phyloP scores from a whole-genome alignment of 2,113 vertebrate genomes.

The Microtus pennsylvanicus region DNA sequence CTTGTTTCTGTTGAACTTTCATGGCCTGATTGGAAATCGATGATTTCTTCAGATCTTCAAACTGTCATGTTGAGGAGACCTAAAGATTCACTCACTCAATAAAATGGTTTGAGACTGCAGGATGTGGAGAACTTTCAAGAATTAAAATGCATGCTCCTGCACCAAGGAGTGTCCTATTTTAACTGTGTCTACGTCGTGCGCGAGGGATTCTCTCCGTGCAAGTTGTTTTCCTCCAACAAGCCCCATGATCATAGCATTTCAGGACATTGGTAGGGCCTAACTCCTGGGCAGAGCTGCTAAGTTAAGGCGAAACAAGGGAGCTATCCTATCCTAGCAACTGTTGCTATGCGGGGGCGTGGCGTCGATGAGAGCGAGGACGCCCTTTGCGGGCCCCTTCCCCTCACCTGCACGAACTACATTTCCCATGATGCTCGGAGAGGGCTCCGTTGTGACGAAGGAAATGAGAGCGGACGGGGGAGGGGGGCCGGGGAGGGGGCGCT shows the following conservation, averaged over 20 bases:
- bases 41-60: constrained; percentile 73
- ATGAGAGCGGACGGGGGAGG: not conserved
- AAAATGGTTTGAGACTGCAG: constrained; percentile 63
- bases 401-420: constrained; percentile 66
- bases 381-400: not conserved
- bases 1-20: constrained; percentile 75
- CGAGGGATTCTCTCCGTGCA: constrained; percentile 54
- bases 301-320: not conserved
- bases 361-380: not conserved
- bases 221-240: constrained; percentile 20
- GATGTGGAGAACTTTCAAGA: constrained; percentile 47
- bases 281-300: not conserved
- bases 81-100: constrained; percentile 56
- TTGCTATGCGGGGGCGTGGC: constrained; percentile 62
- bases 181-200: not conserved
- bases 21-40: constrained; percentile 78
- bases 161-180: constrained; percentile 24
- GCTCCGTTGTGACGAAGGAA: constrained; percentile 69
- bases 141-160: constrained; percentile 59
- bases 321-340: constrained; percentile 77
- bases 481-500: not conserved
- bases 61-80: constrained; percentile 42
- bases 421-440: constrained; percentile 76
- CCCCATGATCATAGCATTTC: not conserved
- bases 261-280: not conserved